A percentile compares a stretch with the other conserved stretches of the same genome.
phyloP scores from a whole-genome alignment of 2,113 vertebrate genomes.

The Plecturocebus donacophilus region DNA sequence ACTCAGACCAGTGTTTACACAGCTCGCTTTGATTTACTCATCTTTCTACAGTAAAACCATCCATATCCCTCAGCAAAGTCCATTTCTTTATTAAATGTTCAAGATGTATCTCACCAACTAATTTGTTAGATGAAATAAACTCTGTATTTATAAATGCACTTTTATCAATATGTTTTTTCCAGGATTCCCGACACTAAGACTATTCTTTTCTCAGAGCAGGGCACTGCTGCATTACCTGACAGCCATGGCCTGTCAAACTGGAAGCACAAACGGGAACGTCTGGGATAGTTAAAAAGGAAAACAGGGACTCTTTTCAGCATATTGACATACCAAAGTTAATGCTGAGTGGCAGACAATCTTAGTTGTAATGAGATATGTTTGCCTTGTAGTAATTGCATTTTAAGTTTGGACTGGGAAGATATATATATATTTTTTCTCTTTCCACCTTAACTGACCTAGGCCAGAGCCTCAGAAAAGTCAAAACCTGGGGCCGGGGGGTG shows the following conservation, averaged over 20 bases:
- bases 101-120: not conserved
- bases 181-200: not conserved
- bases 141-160: not conserved
- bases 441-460: not conserved
- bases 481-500: not conserved
- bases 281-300: not conserved
- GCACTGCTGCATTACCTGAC: not conserved
- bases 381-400: not conserved
- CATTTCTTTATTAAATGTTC: not conserved
- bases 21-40: not conserved
- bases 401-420: not conserved
- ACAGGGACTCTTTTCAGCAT: not conserved
- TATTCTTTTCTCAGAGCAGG: not conserved
- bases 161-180: not conserved
- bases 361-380: not conserved
- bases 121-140: not conserved
- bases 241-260: rapidly evolving
- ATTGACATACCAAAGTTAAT: not conserved
- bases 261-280: not conserved
- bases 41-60: not conserved
- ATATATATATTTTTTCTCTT: not conserved
- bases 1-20: not conserved
- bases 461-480: not conserved
- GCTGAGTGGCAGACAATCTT: not conserved
- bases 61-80: not conserved